phyloP scores from a whole-genome alignment of 2,113 vertebrate genomes.

The Nerophis lumbriciformis region DNA sequence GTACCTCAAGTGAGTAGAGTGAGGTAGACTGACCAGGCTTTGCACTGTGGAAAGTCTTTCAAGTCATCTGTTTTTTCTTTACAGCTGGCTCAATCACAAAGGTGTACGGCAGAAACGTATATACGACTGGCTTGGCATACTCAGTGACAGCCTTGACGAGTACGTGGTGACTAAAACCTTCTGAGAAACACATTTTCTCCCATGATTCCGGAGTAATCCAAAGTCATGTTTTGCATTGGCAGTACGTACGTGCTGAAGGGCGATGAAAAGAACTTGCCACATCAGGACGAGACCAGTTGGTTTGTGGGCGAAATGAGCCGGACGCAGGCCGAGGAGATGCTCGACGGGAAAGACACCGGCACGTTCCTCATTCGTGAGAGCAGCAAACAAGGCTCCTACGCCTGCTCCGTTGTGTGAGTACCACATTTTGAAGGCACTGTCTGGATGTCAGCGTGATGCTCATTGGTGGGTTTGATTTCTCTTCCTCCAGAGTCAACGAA shows the following conservation, averaged over 20 bases:
- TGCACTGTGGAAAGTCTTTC: too few relatives aligned
- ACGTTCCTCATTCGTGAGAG: conserved; percentile 95
- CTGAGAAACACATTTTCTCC: background rate
- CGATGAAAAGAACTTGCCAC: conserved; percentile 84
- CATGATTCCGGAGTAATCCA: background rate
- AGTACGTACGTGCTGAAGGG: conserved; percentile 87
- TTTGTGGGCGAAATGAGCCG: conserved; percentile 93
- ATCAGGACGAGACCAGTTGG: conserved; percentile 93
- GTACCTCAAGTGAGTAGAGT: conserved; percentile 85
- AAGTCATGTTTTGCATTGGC: conserved; percentile 9
- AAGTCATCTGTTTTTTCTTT: background rate
- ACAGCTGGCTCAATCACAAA: conserved; percentile 95
- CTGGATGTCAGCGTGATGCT: background rate
- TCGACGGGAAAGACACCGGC: conserved; percentile 86
- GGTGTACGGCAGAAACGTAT: conserved; percentile 91
- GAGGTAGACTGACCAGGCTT: background rate
- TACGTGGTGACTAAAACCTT: conserved; percentile 66
- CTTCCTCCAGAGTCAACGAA: conserved; percentile 79
- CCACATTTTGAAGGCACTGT: background rate
- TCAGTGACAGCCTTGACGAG: conserved; percentile 86
- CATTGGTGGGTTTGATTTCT: background rate
- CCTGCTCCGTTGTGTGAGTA: conserved; percentile 98
- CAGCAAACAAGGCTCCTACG: conserved; percentile 93
- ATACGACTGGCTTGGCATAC: conserved; percentile 91
- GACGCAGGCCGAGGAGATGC: conserved; percentile 89